Evolutionary conservation across 1,140 invertebrate genomes (phyloP).

Genomic region (Mya arenaria): DNA sequence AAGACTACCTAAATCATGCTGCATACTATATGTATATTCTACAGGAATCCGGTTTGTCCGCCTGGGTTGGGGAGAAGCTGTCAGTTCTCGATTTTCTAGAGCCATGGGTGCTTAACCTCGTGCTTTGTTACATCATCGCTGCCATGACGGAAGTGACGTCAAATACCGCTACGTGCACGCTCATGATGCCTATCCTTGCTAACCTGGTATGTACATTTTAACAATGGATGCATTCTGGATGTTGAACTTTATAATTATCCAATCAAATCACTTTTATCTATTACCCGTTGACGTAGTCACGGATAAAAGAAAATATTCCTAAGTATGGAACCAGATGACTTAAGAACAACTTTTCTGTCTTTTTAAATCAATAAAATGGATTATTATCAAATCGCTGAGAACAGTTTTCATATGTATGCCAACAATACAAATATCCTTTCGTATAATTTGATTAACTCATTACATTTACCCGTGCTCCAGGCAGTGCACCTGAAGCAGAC

Average conservation of each 20-base stretch:
- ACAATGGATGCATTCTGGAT: too few relatives aligned
- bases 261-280: too few relatives aligned
- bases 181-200: conserved; percentile 82
- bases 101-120: conserved; percentile 69
- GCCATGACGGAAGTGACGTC: conserved; percentile 82
- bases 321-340: too few relatives aligned
- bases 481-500: conserved; percentile 23
- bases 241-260: too few relatives aligned
- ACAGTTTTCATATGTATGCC: too few relatives aligned
- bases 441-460: background rate
- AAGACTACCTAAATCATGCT: too few relatives aligned
- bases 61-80: conserved; percentile 67
- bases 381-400: too few relatives aligned
- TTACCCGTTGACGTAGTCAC: too few relatives aligned
- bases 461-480: background rate
- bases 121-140: conserved; percentile 78
- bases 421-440: background rate
- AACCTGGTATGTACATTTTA: conserved; percentile 77
- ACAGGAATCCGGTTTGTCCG: conserved; percentile 64
- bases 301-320: too few relatives aligned
- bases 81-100: conserved; percentile 64
- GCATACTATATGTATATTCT: too few relatives aligned
- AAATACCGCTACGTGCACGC: conserved; percentile 82
- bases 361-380: too few relatives aligned
- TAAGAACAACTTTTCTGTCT: too few relatives aligned